These are phyloP conservation scores for Ernsta delagoae DNA, from an alignment of 2,888 invertebrate species.

Conservation along the genomic window DNA sequence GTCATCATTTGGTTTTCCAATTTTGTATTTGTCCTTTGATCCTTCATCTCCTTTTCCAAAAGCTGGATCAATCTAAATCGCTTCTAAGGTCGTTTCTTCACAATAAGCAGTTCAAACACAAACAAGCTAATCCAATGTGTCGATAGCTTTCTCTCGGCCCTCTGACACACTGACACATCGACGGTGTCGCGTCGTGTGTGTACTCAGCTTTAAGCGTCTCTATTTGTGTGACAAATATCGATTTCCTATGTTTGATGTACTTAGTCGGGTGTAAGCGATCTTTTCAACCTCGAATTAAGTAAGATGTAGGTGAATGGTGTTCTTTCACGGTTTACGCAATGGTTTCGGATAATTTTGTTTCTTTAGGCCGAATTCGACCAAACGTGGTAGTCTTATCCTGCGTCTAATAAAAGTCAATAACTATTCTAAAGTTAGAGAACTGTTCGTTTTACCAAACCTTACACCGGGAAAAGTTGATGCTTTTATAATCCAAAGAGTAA, in stretches of 20 bases:
- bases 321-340: neutral
- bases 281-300: neutral
- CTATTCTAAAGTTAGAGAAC: too few relatives aligned
- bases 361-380: too few relatives aligned
- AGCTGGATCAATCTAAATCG: neutral
- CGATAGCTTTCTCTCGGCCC: conserved; percentile 33
- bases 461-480: too few relatives aligned
- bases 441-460: too few relatives aligned
- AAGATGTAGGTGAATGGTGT: neutral
- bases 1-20: too few relatives aligned
- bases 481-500: too few relatives aligned
- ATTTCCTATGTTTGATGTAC: conserved; percentile 15
- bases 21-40: too few relatives aligned
- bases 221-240: conserved; percentile 21
- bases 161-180: conserved; percentile 30
- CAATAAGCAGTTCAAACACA: conserved; percentile 6
- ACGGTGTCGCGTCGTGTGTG: neutral
- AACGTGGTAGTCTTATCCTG: too few relatives aligned
- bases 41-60: neutral
- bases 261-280: neutral
- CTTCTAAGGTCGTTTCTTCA: neutral
- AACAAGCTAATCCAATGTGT: conserved; percentile 14
- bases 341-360: neutral
- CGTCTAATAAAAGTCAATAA: too few relatives aligned
- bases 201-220: neutral